Conservation (phyloP, 2,797 vertebrate species). For the Poecilia velifera region DNA sequence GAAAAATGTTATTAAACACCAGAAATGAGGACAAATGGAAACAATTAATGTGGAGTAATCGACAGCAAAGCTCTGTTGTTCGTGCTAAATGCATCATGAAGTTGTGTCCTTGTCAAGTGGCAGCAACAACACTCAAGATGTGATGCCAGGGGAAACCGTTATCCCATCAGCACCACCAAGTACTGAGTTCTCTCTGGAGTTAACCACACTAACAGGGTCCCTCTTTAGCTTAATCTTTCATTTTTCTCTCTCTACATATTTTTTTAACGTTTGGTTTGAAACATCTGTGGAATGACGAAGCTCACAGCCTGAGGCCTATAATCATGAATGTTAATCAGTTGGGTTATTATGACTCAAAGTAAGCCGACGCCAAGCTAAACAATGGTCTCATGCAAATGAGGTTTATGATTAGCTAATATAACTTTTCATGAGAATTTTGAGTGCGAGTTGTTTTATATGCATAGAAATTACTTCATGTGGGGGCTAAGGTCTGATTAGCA, state of each 20-base stretch:
- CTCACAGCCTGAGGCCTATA: neutral
- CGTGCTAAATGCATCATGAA: neutral
- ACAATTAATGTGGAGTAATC: neutral
- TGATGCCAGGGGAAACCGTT: neutral
- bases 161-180: slow-evolving; percentile 4
- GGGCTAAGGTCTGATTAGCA: neutral
- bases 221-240: neutral
- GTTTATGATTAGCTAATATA: neutral
- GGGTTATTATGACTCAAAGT: neutral
- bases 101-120: slow-evolving; percentile 6
- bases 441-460: neutral
- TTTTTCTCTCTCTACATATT: neutral
- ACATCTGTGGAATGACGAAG: neutral
- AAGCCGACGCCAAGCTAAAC: neutral
- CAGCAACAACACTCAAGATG: slow-evolving; percentile 6
- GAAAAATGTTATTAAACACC: neutral
- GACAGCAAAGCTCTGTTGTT: neutral
- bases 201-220: neutral
- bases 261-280: neutral
- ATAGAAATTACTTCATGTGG: neutral
- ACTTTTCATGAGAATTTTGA: neutral
- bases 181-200: neutral
- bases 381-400: slow-evolving; percentile 1
- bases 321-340: neutral
- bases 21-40: neutral